A percentile compares a stretch with the other conserved stretches of the same genome.
These are phyloP conservation scores for Ctenicera cuprea DNA, from an alignment of 2,888 invertebrate genomes.

Conservation along the genomic window DNA sequence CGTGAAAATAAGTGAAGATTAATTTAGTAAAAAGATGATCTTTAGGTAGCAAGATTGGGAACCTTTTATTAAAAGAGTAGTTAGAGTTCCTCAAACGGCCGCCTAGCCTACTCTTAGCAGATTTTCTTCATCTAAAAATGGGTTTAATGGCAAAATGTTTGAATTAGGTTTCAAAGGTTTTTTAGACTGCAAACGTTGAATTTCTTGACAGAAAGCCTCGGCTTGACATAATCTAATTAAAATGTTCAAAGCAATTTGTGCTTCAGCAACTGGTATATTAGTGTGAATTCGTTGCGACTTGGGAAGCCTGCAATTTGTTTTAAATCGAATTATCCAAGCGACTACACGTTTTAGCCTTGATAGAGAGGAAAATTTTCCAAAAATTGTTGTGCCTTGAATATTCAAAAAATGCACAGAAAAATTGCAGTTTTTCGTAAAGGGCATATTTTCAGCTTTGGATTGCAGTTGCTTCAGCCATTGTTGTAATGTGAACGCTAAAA, in stretches of 20 bases:
- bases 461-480: background rate
- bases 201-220: background rate
- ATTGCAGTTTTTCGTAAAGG: background rate
- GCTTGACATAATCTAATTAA: background rate
- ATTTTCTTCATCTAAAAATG: conserved; percentile 20
- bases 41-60: conserved; percentile 21
- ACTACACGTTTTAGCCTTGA: background rate
- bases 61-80: conserved; percentile 8
- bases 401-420: background rate
- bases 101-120: conserved; percentile 37
- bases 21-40: conserved; percentile 20
- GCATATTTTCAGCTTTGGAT: background rate
- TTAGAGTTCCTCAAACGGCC: conserved; percentile 17
- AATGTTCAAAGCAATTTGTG: background rate
- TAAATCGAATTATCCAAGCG: background rate
- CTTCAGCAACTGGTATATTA: background rate
- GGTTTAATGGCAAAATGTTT: background rate
- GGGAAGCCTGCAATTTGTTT: background rate
- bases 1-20: conserved; percentile 24
- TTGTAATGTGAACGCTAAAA: background rate
- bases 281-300: background rate
- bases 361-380: no score
- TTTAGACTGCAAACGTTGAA: background rate
- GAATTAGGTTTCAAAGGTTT: background rate
- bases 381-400: background rate